Percentiles rank a stretch among this genome's conserved stretches.
Evolutionary conservation across 2,113 vertebrate genomes (phyloP).

Genomic region (Cheirogaleus medius): DNA sequence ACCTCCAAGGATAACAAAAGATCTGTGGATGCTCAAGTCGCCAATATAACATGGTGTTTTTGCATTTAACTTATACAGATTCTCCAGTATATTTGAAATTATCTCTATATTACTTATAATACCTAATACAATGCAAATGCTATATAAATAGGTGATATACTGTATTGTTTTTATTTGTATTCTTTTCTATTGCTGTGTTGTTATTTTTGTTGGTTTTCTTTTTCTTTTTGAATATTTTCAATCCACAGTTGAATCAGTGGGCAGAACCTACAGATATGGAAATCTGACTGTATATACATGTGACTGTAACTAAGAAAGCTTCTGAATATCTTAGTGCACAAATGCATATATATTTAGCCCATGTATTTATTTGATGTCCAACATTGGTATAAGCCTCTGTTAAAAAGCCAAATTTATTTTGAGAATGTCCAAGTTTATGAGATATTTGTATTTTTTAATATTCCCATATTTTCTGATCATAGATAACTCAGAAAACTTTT

Average conservation of each 20-base stretch:
- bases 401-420: neutral
- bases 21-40: neutral
- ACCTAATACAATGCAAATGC: neutral
- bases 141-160: neutral
- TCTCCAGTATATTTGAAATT: neutral
- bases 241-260: neutral
- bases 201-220: too few species aligned
- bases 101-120: neutral
- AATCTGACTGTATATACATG: neutral
- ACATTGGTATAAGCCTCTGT: neutral
- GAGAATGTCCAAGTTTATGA: neutral
- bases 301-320: neutral
- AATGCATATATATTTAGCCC: neutral
- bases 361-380: neutral
- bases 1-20: too few species aligned
- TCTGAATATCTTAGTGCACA: neutral
- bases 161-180: neutral
- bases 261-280: neutral
- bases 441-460: neutral
- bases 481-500: neutral
- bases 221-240: neutral
- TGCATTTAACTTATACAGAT: neutral
- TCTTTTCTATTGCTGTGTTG: neutral
- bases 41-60: neutral
- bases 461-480: neutral